Evolutionary conservation across 2,797 vertebrate genomes (phyloP).

Genomic region (Poecilia velifera): DNA sequence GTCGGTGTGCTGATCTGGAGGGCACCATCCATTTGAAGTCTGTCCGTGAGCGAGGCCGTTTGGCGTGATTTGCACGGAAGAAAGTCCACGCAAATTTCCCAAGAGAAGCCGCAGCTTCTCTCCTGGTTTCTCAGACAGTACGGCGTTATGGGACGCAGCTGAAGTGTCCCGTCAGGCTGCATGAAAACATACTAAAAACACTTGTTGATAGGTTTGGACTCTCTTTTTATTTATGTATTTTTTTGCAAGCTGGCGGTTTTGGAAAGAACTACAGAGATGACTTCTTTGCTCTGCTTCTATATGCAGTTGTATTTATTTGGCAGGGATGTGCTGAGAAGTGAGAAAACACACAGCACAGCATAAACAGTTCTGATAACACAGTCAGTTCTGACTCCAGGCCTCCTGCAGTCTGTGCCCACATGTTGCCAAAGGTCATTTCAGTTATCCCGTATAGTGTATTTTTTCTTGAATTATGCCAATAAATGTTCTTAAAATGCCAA

Average conservation of each 20-base stretch:
- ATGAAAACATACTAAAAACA: constrained; percentile 29
- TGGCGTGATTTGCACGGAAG: constrained; percentile 1
- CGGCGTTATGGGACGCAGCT: constrained; percentile 4
- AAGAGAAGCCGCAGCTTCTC: constrained; percentile 1
- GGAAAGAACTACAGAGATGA: constrained; percentile 36
- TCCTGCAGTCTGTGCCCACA: not conserved
- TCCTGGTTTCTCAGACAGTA: constrained; percentile 38
- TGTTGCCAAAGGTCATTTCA: not conserved
- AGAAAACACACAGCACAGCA: constrained; percentile 25
- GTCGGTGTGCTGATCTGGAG: constrained; percentile 45
- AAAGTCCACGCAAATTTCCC: constrained; percentile 1
- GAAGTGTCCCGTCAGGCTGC: constrained; percentile 24
- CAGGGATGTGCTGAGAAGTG: constrained; percentile 28
- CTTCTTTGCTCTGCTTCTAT: constrained; percentile 14
- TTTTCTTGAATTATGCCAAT: not conserved
- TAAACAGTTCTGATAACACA: constrained; percentile 29
- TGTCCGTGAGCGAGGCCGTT: constrained; percentile 24
- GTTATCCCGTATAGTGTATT: not conserved
- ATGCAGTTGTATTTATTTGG: constrained; percentile 48
- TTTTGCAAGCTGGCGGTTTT: constrained; percentile 34
- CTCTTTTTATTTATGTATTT: not conserved
- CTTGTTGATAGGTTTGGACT: constrained; percentile 48
- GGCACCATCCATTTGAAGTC: constrained; percentile 55
- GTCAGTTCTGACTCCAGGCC: not conserved
- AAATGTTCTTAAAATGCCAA: not conserved